Percentiles rank a stretch among this genome's conserved stretches.
Conservation (phyloP, 1,140 invertebrate species). For the Drosophila lacteicornis region DNA sequence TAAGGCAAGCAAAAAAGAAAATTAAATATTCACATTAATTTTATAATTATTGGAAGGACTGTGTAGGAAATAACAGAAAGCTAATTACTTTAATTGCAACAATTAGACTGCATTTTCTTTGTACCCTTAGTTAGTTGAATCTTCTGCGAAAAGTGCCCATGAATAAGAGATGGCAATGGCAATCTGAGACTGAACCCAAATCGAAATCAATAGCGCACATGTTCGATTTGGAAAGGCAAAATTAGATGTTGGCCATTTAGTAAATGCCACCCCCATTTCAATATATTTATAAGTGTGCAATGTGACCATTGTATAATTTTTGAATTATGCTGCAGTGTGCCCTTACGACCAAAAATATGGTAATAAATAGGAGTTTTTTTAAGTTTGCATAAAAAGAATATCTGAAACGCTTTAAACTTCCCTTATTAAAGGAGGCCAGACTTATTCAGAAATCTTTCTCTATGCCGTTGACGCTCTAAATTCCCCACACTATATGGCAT, state of each 20-base stretch:
- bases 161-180: slow-evolving; percentile 20
- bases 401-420: neutral
- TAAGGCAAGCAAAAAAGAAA: neutral
- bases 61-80: neutral
- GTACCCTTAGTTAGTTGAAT: slow-evolving; percentile 6
- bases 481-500: slow-evolving; percentile 19
- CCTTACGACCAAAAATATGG: neutral
- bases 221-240: slow-evolving; percentile 24
- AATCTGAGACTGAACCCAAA: neutral
- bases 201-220: slow-evolving; percentile 35
- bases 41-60: neutral
- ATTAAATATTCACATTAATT: neutral
- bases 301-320: too few relatives aligned
- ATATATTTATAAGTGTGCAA: neutral
- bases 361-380: neutral
- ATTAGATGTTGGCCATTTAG: slow-evolving; percentile 17
- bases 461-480: neutral
- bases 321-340: neutral
- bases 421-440: neutral
- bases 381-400: too few relatives aligned
- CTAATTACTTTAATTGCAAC: slow-evolving; percentile 20
- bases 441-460: neutral
- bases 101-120: slow-evolving; percentile 10
- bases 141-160: neutral
- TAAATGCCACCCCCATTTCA: slow-evolving; percentile 2